Evolutionary conservation across 2,113 vertebrate species (phyloP), one percentile per base, ranked within the genome.

Genomic region (Eleginops maclovinus): DNA sequence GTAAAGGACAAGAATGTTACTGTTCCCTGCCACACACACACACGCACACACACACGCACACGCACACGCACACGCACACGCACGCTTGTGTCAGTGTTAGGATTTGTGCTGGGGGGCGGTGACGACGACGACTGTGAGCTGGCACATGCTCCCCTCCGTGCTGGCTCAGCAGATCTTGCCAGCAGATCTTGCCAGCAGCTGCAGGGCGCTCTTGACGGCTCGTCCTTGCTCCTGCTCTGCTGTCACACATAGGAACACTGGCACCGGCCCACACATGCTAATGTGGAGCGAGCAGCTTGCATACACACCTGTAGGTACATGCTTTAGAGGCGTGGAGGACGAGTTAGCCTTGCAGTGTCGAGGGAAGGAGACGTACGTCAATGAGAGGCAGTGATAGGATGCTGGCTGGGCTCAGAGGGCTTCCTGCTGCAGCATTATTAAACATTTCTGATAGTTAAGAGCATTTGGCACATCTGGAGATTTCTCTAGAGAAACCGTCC

Each of bases 131-230:
- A 44, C 71, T 79, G 28, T n/a, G 64, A 77, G 78, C 50, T 79
- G 75, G 66, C 69, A 72, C 77, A 68, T 24, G 41, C 46, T 61
- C 28, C 60, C 46, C 41, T 79, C 72, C 54, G 8, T 72, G 85
- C 83, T 86, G 66, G 46, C 54, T 49, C 79, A 68, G 85, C 69
- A 77, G 54, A 87, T 72, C 79, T 88, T 85, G 67, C 31, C 31
- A n/a, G n/a, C n/a, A n/a, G n/a, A n/a, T n/a, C n/a, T n/a, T n/a
- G 79, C 62, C n/a, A 40, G 67, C 6, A 16, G 24, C 83, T 19
- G 75, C 63, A 46, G 80, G 75, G 43, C 63, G 28, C 60, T 83
- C 61, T 43, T 80, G 85, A 87, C 26, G 75, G 75, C 81, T 82
- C 69, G 66, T 77, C 86, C 77, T 81, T 83, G 82, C 62, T 74